Base-by-base conservation (phyloP, 2,113 vertebrate genomes). In the Colossoma macropomum region DNA sequence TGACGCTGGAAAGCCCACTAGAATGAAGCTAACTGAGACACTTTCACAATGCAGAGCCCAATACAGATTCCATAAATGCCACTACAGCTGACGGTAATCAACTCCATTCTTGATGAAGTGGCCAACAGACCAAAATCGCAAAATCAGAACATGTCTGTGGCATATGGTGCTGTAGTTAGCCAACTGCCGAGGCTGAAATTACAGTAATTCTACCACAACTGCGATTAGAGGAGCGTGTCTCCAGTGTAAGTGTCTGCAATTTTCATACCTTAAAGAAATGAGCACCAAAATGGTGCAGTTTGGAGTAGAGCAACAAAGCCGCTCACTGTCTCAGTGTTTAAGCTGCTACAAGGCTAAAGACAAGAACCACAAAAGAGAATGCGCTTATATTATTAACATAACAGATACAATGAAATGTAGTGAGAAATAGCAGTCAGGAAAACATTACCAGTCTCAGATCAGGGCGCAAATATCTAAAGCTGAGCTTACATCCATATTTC, bases 141-240 rank as follows among this genome's bases (percentile, higher is more conserved):
- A 56, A 83, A 83, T 77, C 74, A 83, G 69, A 83, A 83, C 75
- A 83, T 75, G 75, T 75, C 81, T 62, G 75, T 83, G 81, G 81
- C 74, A 60, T 69, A 54, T 68, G 50, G 59, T 77, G 38, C 74
- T 56, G 81, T 62, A 82, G 80, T 59, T 76, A 76, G 34, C 73
- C 0, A 62, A 77, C 63, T 71, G 65, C 60, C 21, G 34, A 59
- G 27, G 54, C 75, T 71, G 41, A 59, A 78, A 85, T 82, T 86
- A 79, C 75, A 30, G 75, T 82, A 82, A 86, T 79, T 73, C 21
- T 62, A 63, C 28, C 30, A 30, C 63, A 82, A 79, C 74, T 75
- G 30, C 52, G 70, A 82, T 82, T 68, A 75, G 38, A 66, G 45
- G 28, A 82, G 80, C 75, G 75, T 86, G 75, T 50, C 62, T 79